Conservation (phyloP, 2,888 invertebrate genomes). For the Spatulosminthurus flaviceps region DNA sequence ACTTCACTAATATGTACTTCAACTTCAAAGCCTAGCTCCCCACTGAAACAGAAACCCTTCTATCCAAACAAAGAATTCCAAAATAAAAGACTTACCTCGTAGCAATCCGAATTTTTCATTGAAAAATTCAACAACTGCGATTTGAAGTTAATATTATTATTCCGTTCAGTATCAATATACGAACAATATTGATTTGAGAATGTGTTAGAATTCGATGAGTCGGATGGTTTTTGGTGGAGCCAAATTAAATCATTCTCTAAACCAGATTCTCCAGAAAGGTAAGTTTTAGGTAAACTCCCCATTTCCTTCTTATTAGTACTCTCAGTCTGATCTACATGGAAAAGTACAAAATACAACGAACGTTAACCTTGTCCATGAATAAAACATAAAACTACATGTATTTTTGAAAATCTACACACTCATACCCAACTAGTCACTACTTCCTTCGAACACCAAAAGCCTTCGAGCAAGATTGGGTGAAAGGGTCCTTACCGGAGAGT, state of each 20-base stretch:
- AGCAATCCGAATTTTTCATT: constrained; percentile 42
- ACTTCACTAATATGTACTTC: no score
- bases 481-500: constrained; percentile 53
- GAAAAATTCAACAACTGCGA: constrained; percentile 44
- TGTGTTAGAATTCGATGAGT: constrained; percentile 30
- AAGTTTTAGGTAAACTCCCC: constrained; percentile 40
- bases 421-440: background rate
- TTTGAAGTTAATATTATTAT: constrained; percentile 42
- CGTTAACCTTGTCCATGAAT: background rate
- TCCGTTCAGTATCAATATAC: constrained; percentile 42
- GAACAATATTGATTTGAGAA: constrained; percentile 38
- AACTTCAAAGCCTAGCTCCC: no score
- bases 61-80: no score
- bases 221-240: constrained; percentile 37
- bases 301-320: constrained; percentile 29
- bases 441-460: background rate
- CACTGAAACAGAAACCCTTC: no score
- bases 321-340: constrained; percentile 30
- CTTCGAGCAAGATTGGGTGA: no score
- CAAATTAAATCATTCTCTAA: constrained; percentile 44
- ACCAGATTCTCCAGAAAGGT: constrained; percentile 40
- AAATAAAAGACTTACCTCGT: constrained; percentile 33
- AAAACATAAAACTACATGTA: background rate
- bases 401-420: background rate
- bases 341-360: background rate